phyloP scores from a whole-genome alignment of 1,140 invertebrate genomes.

The Oreohelix idahoensis region DNA sequence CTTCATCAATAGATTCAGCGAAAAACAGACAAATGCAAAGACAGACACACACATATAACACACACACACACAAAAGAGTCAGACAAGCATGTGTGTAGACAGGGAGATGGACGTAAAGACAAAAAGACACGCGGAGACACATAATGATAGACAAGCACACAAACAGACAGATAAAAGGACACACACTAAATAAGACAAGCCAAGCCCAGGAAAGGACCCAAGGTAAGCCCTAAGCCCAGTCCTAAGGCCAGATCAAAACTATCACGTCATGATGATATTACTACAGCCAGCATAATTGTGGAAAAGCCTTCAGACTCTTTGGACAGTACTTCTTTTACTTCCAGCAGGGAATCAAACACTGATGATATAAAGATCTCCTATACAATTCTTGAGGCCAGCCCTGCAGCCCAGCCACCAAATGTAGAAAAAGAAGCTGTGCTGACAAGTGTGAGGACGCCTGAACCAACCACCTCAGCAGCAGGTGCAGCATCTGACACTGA shows the following conservation, averaged over 20 bases:
- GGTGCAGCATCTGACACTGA: background rate
- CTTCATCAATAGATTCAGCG: too few relatives aligned
- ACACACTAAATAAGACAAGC: too few relatives aligned
- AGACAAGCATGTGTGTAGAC: too few relatives aligned
- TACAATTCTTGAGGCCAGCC: background rate
- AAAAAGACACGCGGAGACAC: too few relatives aligned
- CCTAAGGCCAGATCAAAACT: constrained; percentile 20
- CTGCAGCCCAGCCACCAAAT: background rate
- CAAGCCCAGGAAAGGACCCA: background rate
- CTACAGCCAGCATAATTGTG: background rate
- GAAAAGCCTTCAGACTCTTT: background rate
- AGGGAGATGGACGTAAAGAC: too few relatives aligned
- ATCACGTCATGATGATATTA: background rate
- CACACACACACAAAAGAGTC: too few relatives aligned
- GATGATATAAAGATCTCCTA: background rate
- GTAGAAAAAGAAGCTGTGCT: background rate
- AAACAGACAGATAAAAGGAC: too few relatives aligned
- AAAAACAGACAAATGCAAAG: background rate
- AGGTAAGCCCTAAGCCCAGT: constrained; percentile 26
- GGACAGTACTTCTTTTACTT: background rate
- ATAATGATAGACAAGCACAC: too few relatives aligned
- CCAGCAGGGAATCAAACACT: background rate
- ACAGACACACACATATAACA: too few relatives aligned
- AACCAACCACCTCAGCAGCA: background rate
- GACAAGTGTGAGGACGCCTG: background rate